Conservation (phyloP, 2,888 invertebrate species). For the Cynaeus angustus region DNA sequence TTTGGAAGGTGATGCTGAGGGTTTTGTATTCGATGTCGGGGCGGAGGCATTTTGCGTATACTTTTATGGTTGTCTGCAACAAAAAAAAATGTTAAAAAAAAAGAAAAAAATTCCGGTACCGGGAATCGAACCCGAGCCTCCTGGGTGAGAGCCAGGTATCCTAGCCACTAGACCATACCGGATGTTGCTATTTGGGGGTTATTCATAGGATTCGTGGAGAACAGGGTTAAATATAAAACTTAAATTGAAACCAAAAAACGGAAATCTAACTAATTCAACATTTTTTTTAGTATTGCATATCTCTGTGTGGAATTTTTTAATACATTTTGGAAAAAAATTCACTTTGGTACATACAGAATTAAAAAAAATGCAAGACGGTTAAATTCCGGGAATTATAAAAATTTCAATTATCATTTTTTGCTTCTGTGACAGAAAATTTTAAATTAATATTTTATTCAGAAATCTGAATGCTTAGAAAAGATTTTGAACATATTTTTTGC, state of each 20-base stretch:
- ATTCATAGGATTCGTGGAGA: not conserved
- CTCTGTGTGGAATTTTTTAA: no score
- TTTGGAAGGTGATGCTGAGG: constrained; percentile 90
- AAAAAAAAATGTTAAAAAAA: constrained; percentile 56
- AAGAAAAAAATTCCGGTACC: constrained; percentile 70
- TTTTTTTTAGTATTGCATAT: no score
- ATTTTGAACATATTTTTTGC: no score
- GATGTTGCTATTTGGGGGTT: constrained; percentile 59
- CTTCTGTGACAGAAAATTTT: no score
- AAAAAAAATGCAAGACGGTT: no score
- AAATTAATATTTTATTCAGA: no score
- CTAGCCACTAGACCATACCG: constrained; percentile 77
- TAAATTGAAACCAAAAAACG: not conserved
- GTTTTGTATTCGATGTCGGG: constrained; percentile 98
- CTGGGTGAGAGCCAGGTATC: constrained; percentile 78
- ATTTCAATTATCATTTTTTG: no score
- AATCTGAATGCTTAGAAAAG: no score
- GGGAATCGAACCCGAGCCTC: constrained; percentile 76
- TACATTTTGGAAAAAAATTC: no score
- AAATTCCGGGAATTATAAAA: no score
- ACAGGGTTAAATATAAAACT: not conserved
- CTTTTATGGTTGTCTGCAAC: constrained; percentile 91
- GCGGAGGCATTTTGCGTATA: constrained; percentile 90
- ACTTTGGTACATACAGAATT: no score
- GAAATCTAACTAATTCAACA: no score